Evolutionary conservation across 2,113 vertebrate genomes (phyloP).

Genomic region (Aviceda subcristata): DNA sequence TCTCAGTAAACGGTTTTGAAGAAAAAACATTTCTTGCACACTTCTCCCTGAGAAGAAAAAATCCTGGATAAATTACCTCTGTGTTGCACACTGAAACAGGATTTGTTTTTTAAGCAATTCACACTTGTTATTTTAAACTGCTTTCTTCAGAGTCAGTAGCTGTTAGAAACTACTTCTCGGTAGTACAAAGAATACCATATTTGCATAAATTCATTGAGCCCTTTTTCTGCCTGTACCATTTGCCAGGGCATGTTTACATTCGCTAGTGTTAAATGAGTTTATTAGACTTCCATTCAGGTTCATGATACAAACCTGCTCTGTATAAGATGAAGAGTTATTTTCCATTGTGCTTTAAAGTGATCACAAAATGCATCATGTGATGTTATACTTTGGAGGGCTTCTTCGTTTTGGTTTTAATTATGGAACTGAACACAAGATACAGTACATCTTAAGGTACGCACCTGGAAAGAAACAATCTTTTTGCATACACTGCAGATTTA

Average conservation of each 20-base stretch:
- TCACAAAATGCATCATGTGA: neutral
- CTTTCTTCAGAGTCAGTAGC: neutral
- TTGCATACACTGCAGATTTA: neutral
- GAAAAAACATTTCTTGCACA: neutral
- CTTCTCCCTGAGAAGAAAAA: neutral
- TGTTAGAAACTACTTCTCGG: neutral
- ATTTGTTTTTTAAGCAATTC: neutral
- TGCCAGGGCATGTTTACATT: neutral
- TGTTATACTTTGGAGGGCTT: conserved; percentile 19
- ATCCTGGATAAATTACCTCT: neutral
- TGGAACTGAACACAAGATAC: conserved; percentile 26
- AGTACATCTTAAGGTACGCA: neutral
- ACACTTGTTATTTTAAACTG: neutral
- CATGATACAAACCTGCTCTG: neutral
- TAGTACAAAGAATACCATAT: neutral
- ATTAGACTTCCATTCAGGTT: neutral
- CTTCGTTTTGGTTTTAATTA: conserved; percentile 54
- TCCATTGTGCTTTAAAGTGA: neutral
- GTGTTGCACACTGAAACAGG: neutral
- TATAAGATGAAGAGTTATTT: neutral
- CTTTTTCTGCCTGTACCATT: neutral
- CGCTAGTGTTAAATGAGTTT: neutral
- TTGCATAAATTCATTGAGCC: neutral
- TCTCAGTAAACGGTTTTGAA: neutral
- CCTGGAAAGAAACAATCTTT: neutral